Percentiles rank a stretch among this genome's conserved stretches.
phyloP scores from a whole-genome alignment of 2,888 invertebrate genomes.

The Orthosia gracilis region DNA sequence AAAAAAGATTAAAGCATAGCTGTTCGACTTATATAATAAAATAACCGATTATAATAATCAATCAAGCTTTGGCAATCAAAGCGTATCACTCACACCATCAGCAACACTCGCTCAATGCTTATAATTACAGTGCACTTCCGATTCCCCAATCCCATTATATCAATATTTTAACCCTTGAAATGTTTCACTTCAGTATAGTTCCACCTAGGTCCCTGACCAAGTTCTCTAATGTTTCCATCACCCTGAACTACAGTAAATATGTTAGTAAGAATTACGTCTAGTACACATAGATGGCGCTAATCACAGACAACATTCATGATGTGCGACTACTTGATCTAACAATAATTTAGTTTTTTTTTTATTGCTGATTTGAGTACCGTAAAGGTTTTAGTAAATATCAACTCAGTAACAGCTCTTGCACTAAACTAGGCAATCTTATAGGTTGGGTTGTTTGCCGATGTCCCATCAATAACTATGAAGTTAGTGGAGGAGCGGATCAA shows the following conservation, averaged over 20 bases:
- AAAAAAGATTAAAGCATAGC: conserved; percentile 73
- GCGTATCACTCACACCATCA: conserved; percentile 74
- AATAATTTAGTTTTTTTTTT: conserved; percentile 18
- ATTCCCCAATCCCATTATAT: conserved; percentile 63
- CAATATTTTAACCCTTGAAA: conserved; percentile 63
- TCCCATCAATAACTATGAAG: conserved; percentile 15
- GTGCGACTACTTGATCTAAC: conserved; percentile 47
- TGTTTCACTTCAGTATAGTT: conserved; percentile 64
- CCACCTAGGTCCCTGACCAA: conserved; percentile 29
- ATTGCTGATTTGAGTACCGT: conserved; percentile 9
- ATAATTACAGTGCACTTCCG: conserved; percentile 67
- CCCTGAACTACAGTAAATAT: conserved; percentile 39
- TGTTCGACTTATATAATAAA: conserved; percentile 65
- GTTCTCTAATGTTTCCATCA: conserved; percentile 23
- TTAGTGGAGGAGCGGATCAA: conserved; percentile 19
- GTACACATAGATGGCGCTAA: conserved; percentile 66
- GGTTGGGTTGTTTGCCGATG: conserved; percentile 23
- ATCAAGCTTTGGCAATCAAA: conserved; percentile 80
- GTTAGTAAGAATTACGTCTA: conserved; percentile 49
- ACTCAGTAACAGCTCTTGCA: conserved; percentile 12
- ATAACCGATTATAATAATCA: conserved; percentile 69
- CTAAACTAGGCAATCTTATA: conserved; percentile 38
- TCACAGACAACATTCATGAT: conserved; percentile 49
- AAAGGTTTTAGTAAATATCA: conserved; percentile 17
- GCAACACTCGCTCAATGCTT: conserved; percentile 66